Evolutionary conservation across 2,797 vertebrate genomes (phyloP), one percentile per base, ranked within the genome.

Genomic region (Kryptolebias ocellatus): DNA sequence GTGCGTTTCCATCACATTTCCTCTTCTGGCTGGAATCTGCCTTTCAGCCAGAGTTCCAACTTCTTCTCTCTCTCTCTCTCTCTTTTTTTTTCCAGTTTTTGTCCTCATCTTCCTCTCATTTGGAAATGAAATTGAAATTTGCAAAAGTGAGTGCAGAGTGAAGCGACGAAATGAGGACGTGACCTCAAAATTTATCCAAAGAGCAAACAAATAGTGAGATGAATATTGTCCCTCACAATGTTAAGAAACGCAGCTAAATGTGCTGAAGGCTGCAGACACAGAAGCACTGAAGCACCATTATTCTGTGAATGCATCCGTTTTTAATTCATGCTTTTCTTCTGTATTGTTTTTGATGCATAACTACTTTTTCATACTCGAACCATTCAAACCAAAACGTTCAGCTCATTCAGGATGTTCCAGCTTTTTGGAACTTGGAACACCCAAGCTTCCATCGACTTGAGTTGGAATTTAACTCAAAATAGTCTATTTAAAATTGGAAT

Each of bases 1-100:
- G 0, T 72, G 81, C 67, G 46, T 77, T 84, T 83, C 72, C 59
- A 76, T 86, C 84, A 83, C 77, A 80, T 76, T 74, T 24, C 20
- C 64, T 69, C 76, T 77, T 78, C 81, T 3, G 64, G 60, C 74
- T 89, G 80, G 88, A 88, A 89, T 83, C 72, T 81, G 79, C 61
- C 73, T 83, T 73, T 54, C 53, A 27, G 46, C 55, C 14, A 44
- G 37, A 44, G 24, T 20, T 61, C 29, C 29, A 47, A 18, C 27
- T 28, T 61, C 49, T 60, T 6, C 44, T 47, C 54, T 69, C 45
- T 31, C 34, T 55, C 69, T 52, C 80, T 88, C 81, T 67, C n/a
- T n/a, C n/a, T n/a, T n/a, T 49, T 66, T 68, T 76, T 78, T 68
- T 58, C n/a, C n/a, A 9, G n/a, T 57, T 60, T 51, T 56, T 34